These are phyloP conservation scores for Anthopleura sola DNA, from an alignment of 64 coral and sea anemone species.

Conservation along the genomic window DNA sequence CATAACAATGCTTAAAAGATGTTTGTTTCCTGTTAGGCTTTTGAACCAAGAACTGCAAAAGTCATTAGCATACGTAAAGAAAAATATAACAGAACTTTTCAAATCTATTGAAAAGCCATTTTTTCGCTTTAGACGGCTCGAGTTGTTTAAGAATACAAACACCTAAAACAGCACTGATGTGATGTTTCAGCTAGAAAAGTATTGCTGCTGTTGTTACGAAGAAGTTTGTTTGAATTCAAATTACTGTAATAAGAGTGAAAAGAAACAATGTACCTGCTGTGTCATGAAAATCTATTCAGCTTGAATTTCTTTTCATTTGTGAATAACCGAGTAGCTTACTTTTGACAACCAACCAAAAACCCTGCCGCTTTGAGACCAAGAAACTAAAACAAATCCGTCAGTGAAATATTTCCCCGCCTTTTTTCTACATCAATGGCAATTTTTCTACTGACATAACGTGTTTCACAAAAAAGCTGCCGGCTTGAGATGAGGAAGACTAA, in stretches of 20 bases:
- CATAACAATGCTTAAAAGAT: not conserved
- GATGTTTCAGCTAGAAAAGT: not conserved
- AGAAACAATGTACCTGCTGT: constrained; percentile 8
- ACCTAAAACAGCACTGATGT: not conserved
- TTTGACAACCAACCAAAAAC: not conserved
- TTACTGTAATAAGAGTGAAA: not conserved
- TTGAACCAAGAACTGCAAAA: not conserved
- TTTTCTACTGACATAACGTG: too few relatives aligned
- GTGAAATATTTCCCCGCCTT: too few relatives aligned
- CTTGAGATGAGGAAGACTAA: too few relatives aligned
- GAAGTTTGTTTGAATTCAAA: not conserved
- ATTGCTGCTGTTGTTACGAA: not conserved
- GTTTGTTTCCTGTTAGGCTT: constrained; percentile 3
- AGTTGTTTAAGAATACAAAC: constrained; percentile 1
- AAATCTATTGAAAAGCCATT: not conserved
- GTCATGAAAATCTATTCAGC: not conserved
- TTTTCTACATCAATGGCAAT: too few relatives aligned
- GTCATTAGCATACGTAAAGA: constrained; percentile 3
- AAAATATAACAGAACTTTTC: not conserved
- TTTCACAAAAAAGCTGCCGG: too few relatives aligned
- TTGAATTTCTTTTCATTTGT: not conserved
- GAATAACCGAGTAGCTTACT: not conserved
- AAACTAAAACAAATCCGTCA: too few relatives aligned
- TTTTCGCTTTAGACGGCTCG: not conserved
- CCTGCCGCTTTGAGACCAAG: not conserved